phyloP scores from a whole-genome alignment of 2,797 vertebrate species.

The Alectoris magna region DNA sequence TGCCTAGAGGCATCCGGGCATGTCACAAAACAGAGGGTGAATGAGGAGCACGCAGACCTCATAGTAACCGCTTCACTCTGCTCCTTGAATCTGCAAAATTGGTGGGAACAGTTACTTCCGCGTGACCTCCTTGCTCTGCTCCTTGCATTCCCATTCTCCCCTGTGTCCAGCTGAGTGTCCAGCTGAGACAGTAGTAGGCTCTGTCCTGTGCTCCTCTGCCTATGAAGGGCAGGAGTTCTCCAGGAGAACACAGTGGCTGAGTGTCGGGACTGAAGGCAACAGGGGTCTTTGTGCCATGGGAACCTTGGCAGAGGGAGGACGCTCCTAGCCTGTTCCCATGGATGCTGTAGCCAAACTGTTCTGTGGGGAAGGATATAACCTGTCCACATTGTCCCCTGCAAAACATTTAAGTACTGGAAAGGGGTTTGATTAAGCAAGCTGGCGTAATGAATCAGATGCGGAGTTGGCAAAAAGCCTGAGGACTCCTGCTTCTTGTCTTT shows the following conservation, averaged over 20 bases:
- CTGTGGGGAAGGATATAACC: background rate
- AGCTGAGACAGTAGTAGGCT: background rate
- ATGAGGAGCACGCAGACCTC: slow-evolving; percentile 2
- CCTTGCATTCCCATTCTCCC: background rate
- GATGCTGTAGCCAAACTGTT: background rate
- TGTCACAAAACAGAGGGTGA: background rate
- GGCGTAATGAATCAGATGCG: background rate
- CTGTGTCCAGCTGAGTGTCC: background rate
- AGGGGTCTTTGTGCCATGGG: fast-evolving
- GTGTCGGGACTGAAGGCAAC: background rate
- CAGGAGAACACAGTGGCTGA: background rate
- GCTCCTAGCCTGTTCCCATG: background rate
- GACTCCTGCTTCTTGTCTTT: background rate
- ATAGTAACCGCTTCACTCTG: background rate
- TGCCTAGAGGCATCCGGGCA: slow-evolving; percentile 14
- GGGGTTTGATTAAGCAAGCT: background rate
- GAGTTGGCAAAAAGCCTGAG: background rate
- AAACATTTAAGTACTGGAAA: background rate
- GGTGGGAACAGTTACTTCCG: background rate
- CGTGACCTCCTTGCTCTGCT: background rate
- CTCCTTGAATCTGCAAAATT: background rate
- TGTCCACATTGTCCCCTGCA: background rate
- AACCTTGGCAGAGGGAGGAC: background rate
- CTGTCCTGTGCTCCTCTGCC: background rate
- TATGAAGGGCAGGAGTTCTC: background rate